phyloP scores from a whole-genome alignment of 2,888 invertebrate genomes.

The Griposia aprilina region DNA sequence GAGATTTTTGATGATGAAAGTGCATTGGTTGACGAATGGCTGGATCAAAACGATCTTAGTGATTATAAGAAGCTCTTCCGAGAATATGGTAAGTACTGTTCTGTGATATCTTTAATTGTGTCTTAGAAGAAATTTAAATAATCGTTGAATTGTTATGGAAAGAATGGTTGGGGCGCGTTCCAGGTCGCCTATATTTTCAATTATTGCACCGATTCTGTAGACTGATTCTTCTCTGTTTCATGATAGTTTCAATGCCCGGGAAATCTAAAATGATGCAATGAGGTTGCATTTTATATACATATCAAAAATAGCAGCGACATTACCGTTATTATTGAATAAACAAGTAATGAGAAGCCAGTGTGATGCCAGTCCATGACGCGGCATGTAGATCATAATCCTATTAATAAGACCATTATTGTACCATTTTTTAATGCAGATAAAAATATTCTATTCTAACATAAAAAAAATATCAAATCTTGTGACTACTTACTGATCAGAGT shows the following conservation, averaged over 20 bases:
- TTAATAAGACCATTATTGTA: neutral
- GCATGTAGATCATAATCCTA: neutral
- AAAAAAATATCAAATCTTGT: neutral
- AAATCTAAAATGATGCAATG: conserved; percentile 18
- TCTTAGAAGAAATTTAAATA: conserved; percentile 36
- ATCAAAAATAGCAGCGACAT: neutral
- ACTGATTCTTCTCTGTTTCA: neutral
- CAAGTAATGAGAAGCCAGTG: neutral
- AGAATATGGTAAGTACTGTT: conserved; percentile 92
- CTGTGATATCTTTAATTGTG: conserved; percentile 4
- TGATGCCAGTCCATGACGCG: too few species aligned
- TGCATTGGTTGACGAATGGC: conserved; percentile 93
- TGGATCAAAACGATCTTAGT: conserved; percentile 93
- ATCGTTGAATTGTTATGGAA: conserved; percentile 37
- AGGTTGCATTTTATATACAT: neutral
- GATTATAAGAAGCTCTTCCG: conserved; percentile 93
- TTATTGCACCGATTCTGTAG: neutral
- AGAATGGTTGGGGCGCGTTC: conserved; percentile 51
- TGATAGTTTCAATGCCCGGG: conserved; percentile 21
- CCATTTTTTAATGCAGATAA: neutral
- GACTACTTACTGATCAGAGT: too few species aligned
- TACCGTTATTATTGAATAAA: neutral
- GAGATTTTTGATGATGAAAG: conserved; percentile 89
- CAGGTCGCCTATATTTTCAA: conserved; percentile 25
- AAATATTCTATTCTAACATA: neutral